A percentile compares a stretch with the other conserved stretches of the same genome.
phyloP scores from a whole-genome alignment of 30 jellyfish, hydroid and myxozoan genomes.

The Haliclystus octoradiatus region DNA sequence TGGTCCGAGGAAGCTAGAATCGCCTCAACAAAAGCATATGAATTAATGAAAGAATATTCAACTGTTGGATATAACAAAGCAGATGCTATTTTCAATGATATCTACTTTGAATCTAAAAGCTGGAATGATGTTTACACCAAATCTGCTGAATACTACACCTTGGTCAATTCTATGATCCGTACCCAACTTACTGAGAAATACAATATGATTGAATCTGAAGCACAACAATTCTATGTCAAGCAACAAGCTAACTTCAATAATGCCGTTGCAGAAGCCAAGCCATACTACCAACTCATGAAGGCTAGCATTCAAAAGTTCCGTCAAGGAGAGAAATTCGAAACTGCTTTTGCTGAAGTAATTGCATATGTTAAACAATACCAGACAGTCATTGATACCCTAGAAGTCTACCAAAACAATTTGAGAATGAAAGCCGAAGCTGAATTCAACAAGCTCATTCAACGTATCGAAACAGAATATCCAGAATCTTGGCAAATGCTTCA shows the following conservation, averaged over 20 bases:
- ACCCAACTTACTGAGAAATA: slow-evolving; percentile 23
- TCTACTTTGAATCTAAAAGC: slow-evolving; percentile 35
- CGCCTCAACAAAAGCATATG: slow-evolving; percentile 23
- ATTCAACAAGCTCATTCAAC: not conserved
- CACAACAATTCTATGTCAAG: slow-evolving; percentile 1
- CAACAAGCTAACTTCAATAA: slow-evolving; percentile 5
- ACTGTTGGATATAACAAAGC: slow-evolving; percentile 17
- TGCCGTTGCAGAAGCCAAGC: slow-evolving; percentile 21
- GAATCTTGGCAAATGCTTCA: slow-evolving; percentile 23
- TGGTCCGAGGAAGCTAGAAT: slow-evolving; percentile 11
- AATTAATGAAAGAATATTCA: slow-evolving; percentile 21
- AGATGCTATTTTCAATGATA: slow-evolving; percentile 36
- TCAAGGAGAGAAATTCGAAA: slow-evolving; percentile 53
- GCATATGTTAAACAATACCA: too few species aligned
- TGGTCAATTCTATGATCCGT: slow-evolving; percentile 15
- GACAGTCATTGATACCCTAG: not conserved
- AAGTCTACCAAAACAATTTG: not conserved
- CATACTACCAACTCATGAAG: slow-evolving; percentile 45
- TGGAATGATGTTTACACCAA: slow-evolving; percentile 39
- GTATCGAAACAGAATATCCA: not conserved
- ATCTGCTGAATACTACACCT: slow-evolving; percentile 24
- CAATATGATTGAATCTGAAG: slow-evolving; percentile 12
- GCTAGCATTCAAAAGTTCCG: slow-evolving; percentile 33
- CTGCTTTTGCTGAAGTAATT: slow-evolving; percentile 46
- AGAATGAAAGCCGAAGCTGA: not conserved